Evolutionary conservation across 2,797 vertebrate genomes (phyloP).

Genomic region (Microcaecilia unicolor): DNA sequence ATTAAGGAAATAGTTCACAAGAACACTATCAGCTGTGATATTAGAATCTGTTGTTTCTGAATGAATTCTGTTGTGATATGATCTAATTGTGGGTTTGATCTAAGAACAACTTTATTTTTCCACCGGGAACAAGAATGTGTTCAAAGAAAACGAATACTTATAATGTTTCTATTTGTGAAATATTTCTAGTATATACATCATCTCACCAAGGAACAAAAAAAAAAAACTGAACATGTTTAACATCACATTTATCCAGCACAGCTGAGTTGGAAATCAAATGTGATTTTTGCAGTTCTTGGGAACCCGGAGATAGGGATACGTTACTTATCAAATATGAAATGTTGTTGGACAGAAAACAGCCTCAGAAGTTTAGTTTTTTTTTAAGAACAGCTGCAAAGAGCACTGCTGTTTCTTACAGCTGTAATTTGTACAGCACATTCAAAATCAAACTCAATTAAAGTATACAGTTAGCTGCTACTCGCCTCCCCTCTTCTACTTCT

Average conservation of each 20-base stretch:
- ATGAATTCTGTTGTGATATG: constrained; percentile 5
- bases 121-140: not conserved
- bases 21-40: too few species aligned
- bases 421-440: too few species aligned
- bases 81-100: not conserved
- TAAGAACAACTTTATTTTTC: constrained; percentile 3
- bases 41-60: constrained; percentile 17
- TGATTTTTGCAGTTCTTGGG: constrained; percentile 6
- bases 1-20: too few species aligned
- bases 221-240: constrained; percentile 7
- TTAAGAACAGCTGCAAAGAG: constrained; percentile 21
- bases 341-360: constrained; percentile 16
- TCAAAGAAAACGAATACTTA: not conserved
- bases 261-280: constrained; percentile 2
- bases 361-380: constrained; percentile 29
- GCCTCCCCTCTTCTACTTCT: too few species aligned
- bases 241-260: constrained; percentile 4
- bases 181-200: not conserved
- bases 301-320: constrained; percentile 23
- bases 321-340: constrained; percentile 37
- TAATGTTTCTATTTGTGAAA: not conserved
- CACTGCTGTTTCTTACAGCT: constrained; percentile 13
- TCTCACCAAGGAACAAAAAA: not conserved
- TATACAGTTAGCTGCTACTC: too few species aligned
- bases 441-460: too few species aligned